Evolutionary conservation across 30 jellyfish, hydroid and myxozoan genomes (phyloP).

Genomic region (Turritopsis rubra): DNA sequence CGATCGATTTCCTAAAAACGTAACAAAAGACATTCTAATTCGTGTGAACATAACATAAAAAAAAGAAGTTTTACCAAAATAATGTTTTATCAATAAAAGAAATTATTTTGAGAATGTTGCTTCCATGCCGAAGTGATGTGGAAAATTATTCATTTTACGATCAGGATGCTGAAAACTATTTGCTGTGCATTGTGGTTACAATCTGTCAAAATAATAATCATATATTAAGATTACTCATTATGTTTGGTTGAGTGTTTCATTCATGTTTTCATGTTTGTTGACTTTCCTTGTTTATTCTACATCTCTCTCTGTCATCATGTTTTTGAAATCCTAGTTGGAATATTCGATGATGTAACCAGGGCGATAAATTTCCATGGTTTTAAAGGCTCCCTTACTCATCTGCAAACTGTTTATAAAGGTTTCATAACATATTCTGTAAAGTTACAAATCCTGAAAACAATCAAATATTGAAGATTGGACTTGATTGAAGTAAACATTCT

Average conservation of each 20-base stretch:
- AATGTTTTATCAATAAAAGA: not conserved
- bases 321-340: not conserved
- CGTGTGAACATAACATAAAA: not conserved
- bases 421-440: not conserved
- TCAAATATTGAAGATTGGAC: not conserved
- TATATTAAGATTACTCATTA: not conserved
- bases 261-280: not conserved
- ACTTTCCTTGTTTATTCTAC: not conserved
- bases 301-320: not conserved
- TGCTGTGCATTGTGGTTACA: not conserved
- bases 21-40: not conserved
- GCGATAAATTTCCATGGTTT: not conserved
- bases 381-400: not conserved
- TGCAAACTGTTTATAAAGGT: not conserved
- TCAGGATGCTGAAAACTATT: not conserved
- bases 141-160: not conserved
- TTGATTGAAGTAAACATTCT: no score
- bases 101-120: no score
- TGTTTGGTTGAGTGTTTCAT: no score
- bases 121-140: not conserved
- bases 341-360: not conserved
- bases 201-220: no score
- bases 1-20: not conserved
- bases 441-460: not conserved
- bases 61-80: not conserved